Base-by-base conservation (phyloP, 1,140 invertebrate species). In the Leptinotarsa undecemlineata region DNA sequence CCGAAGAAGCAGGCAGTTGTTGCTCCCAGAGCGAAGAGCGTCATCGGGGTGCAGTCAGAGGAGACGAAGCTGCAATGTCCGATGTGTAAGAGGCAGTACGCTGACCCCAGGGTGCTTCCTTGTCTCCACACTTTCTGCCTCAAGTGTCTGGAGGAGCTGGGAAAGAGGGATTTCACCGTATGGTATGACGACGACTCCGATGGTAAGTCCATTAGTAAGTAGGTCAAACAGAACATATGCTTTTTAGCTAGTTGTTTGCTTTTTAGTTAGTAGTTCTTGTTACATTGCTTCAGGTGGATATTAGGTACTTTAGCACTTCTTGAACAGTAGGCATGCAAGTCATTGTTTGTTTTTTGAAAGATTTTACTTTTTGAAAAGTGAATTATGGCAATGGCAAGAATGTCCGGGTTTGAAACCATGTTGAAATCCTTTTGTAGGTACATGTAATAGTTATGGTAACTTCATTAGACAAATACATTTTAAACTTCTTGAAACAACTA, bases 81-180 rank as follows among this genome's bases (percentile, higher is more conserved):
- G 3, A 76, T 88, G 47, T 89, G 88, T 74, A 84, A 84, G 70
- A 84, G 84, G 63, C 84, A 85, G 75, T 81, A 87, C 73, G 83
- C 85, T 11, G 89, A 90, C 76, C 89, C 89, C 2, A 81, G 88
- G 74, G 85, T 90, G 4, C 80, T 90, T 73, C 86, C 85, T 0
- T 90, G 89, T 80, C 84, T 90, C 15, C 89, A 90, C 80, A 88
- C 87, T 26, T 89, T 89, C 82, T 90, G 89, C 78, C 87, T 88
- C 19, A 82, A 85, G 57, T 90, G 89, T 77, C 84, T 89, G 14
- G 85, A 86, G 70, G 84, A 82, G 81, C 84, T 77, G 68, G 81
- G 79, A 82, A 85, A 64, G 72, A 76, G 74, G 17, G 82, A 85
- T 61, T 75, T 66, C 57, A 51, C 64, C 8, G 60, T 69, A 47